Conservation (phyloP, 2,888 invertebrate species). For the Cheilosia scutellata region DNA sequence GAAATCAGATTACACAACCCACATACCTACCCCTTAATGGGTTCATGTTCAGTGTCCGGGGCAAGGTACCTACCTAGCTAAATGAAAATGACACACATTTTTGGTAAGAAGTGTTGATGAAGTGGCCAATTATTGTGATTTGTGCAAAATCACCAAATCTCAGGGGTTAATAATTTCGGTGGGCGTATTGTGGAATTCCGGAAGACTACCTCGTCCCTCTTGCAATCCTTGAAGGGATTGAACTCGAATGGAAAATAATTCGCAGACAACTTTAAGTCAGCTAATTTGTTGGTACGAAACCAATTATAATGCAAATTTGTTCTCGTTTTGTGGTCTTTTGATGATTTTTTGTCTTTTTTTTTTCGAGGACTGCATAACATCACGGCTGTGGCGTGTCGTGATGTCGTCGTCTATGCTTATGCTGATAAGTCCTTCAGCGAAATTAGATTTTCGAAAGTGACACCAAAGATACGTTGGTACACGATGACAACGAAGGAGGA, state of each 20-base stretch:
- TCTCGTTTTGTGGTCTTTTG: conserved; percentile 45
- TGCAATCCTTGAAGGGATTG: neutral
- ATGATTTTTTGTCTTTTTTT: conserved; percentile 11
- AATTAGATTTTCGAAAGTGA: conserved; percentile 67
- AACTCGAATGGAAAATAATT: neutral
- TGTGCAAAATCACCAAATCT: conserved; percentile 35
- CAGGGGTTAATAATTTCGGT: conserved; percentile 28
- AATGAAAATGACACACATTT: conserved; percentile 31
- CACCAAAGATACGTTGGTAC: conserved; percentile 38
- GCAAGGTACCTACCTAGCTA: no score
- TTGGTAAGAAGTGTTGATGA: conserved; percentile 39
- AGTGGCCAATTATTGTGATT: conserved; percentile 58
- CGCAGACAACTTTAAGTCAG: conserved; percentile 36
- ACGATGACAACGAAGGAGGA: neutral
- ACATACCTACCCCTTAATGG: conserved; percentile 9
- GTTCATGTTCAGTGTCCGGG: conserved; percentile 8
- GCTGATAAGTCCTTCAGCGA: conserved; percentile 57
- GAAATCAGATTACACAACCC: conserved; percentile 58
- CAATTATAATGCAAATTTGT: conserved; percentile 65
- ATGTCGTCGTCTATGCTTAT: conserved; percentile 28
- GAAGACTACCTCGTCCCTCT: neutral
- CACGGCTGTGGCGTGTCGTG: conserved; percentile 5
- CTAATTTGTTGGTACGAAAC: conserved; percentile 53
- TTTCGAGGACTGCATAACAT: conserved; percentile 16
- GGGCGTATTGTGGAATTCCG: neutral